Conservation (phyloP, 1,140 invertebrate species). For the Sycophila sp. region DNA sequence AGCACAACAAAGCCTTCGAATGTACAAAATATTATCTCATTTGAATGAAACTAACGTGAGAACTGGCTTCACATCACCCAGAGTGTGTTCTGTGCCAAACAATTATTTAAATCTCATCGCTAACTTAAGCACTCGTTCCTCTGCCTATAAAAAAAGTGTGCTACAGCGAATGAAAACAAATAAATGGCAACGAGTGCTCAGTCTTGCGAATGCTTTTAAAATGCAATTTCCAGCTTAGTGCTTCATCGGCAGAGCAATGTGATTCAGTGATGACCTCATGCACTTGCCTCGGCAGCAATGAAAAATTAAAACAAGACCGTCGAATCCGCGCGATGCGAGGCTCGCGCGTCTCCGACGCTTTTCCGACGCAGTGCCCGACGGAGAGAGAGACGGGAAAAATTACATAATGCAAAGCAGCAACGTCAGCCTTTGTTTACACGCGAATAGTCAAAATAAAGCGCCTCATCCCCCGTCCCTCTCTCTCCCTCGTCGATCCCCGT, state of each 20-base stretch:
- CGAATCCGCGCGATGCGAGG: neutral
- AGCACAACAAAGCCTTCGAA: constrained; percentile 14
- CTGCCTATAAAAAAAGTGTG: too few relatives aligned
- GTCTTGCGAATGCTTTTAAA: neutral
- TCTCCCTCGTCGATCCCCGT: neutral
- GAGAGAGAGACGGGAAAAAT: constrained; percentile 38
- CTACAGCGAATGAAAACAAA: too few relatives aligned
- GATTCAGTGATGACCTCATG: neutral
- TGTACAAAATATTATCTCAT: neutral
- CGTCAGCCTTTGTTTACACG: constrained; percentile 56
- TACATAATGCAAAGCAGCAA: constrained; percentile 49
- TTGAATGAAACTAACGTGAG: neutral
- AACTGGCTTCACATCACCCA: neutral
- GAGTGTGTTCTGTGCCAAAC: too few relatives aligned
- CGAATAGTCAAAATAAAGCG: constrained; percentile 53
- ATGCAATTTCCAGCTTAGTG: neutral
- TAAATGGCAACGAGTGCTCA: neutral
- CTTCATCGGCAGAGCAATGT: neutral
- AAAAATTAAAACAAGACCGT: too few relatives aligned
- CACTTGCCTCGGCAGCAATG: neutral
- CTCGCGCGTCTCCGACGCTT: neutral
- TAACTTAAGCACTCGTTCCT: too few relatives aligned
- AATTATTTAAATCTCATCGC: too few relatives aligned
- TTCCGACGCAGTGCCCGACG: neutral
- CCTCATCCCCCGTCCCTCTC: neutral